Conservation (phyloP, 2,888 invertebrate species). For the Palloptera scutellata region DNA sequence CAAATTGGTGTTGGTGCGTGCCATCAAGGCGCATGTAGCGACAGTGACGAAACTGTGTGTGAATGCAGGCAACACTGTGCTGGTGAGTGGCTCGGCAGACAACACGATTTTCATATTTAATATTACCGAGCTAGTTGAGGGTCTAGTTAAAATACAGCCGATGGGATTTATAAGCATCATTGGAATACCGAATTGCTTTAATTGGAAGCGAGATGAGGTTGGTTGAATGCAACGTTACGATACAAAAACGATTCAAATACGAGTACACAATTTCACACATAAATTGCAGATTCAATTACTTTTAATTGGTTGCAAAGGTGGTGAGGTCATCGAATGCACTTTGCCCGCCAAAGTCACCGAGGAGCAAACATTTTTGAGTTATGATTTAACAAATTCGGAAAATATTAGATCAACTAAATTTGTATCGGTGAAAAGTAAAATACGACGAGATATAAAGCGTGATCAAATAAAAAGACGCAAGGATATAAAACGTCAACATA, state of each 20-base stretch:
- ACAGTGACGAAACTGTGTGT: constrained; percentile 71
- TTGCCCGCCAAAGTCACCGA: constrained; percentile 64
- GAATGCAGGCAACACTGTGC: constrained; percentile 67
- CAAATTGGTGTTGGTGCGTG: constrained; percentile 60
- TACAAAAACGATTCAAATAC: neutral
- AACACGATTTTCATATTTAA: constrained; percentile 74
- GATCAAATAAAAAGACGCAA: constrained; percentile 67
- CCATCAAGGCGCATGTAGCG: constrained; percentile 74
- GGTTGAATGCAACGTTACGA: neutral
- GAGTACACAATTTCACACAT: neutral
- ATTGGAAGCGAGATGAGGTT: constrained; percentile 70
- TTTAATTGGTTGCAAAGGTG: constrained; percentile 68
- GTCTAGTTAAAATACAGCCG: constrained; percentile 67
- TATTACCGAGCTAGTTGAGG: constrained; percentile 60
- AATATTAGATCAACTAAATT: constrained; percentile 64
- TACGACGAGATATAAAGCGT: constrained; percentile 69
- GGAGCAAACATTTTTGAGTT: constrained; percentile 61
- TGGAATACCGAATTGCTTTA: constrained; percentile 71
- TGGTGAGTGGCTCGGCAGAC: constrained; percentile 76
- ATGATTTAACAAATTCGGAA: constrained; percentile 53
- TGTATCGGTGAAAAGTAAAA: constrained; percentile 69
- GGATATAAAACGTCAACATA: constrained; percentile 66
- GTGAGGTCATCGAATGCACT: constrained; percentile 67
- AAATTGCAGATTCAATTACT: constrained; percentile 53
- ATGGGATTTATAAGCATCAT: constrained; percentile 75